phyloP scores from a whole-genome alignment of 2,797 vertebrate genomes.

The Danio choprae region DNA sequence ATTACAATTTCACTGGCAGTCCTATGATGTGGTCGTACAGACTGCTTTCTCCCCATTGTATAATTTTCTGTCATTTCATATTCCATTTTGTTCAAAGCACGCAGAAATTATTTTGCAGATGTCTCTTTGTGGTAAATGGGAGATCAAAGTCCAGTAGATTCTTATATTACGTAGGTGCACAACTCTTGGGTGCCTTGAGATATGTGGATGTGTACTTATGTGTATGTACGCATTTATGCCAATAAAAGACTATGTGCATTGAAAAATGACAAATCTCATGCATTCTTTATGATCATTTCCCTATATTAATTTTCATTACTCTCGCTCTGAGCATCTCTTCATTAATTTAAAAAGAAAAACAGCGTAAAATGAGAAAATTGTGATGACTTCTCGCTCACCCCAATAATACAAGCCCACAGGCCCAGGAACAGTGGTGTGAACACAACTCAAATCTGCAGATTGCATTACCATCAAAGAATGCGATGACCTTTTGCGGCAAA shows the following conservation, averaged over 20 bases:
- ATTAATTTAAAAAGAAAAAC: constrained; percentile 35
- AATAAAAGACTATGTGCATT: background rate
- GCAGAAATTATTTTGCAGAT: background rate
- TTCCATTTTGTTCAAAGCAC: constrained; percentile 34
- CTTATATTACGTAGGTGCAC: background rate
- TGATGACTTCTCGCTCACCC: constrained; percentile 25
- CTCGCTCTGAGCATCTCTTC: constrained; percentile 1
- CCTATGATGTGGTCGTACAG: background rate
- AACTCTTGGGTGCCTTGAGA: background rate
- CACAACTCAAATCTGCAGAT: constrained; percentile 26
- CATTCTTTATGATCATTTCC: background rate
- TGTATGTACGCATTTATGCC: background rate
- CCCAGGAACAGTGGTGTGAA: constrained; percentile 17
- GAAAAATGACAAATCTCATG: background rate
- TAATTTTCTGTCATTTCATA: constrained; percentile 24
- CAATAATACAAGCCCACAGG: constrained; percentile 23
- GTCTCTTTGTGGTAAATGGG: constrained; percentile 32
- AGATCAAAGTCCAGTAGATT: constrained; percentile 17
- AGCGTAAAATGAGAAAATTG: constrained; percentile 9
- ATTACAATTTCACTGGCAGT: constrained; percentile 14
- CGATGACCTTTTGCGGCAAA: constrained; percentile 16
- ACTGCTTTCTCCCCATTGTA: background rate
- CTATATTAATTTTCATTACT: background rate
- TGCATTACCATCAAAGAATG: constrained; percentile 23
- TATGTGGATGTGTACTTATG: background rate